Evolutionary conservation across 2,113 vertebrate species (phyloP), one percentile per base, ranked within the genome.

Genomic region (Kryptolebias marmoratus): DNA sequence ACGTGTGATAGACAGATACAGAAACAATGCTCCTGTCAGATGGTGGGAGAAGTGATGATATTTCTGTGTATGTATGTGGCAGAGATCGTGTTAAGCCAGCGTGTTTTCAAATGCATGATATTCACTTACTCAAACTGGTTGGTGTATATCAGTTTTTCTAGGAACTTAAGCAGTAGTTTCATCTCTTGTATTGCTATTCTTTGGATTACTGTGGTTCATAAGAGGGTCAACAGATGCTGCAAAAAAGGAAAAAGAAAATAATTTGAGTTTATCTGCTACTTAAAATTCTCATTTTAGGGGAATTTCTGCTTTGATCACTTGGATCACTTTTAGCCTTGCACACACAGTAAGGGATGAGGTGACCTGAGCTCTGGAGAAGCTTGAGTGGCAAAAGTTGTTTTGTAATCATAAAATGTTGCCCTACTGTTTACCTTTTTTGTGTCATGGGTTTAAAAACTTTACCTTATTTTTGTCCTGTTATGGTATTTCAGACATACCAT

Each of bases 121-220:
- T 69, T 4, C 45, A 57, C 22, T 32, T 44, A 56, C 65, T 73
- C 11, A 55, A 36, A 69, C 27, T 42, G 65, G 27, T 11, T 13
- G 59, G 16, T 65, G 14, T 63, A 31, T 73, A n/a, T 64, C 47
- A 36, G 31, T 67, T 16, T 59, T 5, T 42, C 9, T 42, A 42
- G 10, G 39, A 8, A 8, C 39, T 42, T 42, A 1, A 8, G 39
- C 15, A 44, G 44, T 15, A 15, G 66, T 79, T 75, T 73, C 14
- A 56, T 71, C 48, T 50, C 58, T 68, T 80, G 59, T 74, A 55
- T 75, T 75, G 57, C 81, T 69, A 63, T 54, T 78, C 36, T 69
- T 18, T 68, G 56, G 49, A 58, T 30, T 83, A 47, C 50, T 28
- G 10, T 42, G 4, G 5, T 42, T 42, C 39, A 42, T 42, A 42